Conservation (phyloP, 2,888 invertebrate genomes). For the Eupithecia centaureata region DNA sequence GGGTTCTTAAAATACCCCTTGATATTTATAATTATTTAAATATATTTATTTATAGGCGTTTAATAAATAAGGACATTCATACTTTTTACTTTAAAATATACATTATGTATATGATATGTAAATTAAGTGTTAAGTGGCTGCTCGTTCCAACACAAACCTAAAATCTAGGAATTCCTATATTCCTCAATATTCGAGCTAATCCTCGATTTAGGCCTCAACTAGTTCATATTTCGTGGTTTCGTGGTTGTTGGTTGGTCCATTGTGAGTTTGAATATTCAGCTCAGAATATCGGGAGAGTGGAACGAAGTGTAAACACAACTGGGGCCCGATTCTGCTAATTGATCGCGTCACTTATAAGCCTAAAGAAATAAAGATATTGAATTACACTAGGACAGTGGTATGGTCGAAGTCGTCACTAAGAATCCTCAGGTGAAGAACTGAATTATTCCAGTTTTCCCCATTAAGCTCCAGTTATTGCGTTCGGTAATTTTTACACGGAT, state of each 20-base stretch:
- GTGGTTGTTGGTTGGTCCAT: background rate
- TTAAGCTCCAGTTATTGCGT: too few relatives aligned
- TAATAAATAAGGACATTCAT: too few relatives aligned
- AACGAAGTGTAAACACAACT: background rate
- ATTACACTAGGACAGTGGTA: too few relatives aligned
- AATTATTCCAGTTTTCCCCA: too few relatives aligned
- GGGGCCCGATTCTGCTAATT: background rate
- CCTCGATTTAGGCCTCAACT: slow-evolving; percentile 3
- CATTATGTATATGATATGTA: background rate
- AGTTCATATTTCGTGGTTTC: background rate
- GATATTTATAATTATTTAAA: too few relatives aligned
- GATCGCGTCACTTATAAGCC: background rate
- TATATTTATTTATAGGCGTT: too few relatives aligned
- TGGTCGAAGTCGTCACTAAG: too few relatives aligned
- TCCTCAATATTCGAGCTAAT: background rate
- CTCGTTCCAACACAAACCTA: background rate
- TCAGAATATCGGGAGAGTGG: background rate
- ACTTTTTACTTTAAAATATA: too few relatives aligned
- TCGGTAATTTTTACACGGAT: too few relatives aligned
- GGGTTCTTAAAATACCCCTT: too few relatives aligned
- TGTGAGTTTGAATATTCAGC: slow-evolving; percentile 1
- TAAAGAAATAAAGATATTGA: too few relatives aligned
- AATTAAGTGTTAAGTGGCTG: background rate
- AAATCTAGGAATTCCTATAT: background rate
- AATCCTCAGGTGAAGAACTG: too few relatives aligned